Conservation (phyloP, 2,888 invertebrate species). For the Morpho helenor region DNA sequence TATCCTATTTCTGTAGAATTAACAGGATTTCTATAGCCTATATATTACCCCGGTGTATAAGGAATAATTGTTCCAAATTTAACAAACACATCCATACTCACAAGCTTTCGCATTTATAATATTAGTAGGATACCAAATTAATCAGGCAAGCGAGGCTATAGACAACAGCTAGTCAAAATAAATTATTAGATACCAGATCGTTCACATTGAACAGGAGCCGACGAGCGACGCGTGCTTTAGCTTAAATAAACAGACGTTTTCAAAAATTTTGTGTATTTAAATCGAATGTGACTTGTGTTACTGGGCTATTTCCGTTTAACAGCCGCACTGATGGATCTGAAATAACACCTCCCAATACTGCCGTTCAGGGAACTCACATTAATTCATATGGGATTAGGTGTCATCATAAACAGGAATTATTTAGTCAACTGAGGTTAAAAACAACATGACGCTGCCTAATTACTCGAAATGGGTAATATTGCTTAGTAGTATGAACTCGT, state of each 20-base stretch:
- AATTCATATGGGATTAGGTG: conserved; percentile 77
- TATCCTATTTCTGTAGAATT: too few relatives aligned
- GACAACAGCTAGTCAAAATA: conserved; percentile 13
- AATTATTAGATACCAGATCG: conserved; percentile 30
- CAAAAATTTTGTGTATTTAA: conserved; percentile 77
- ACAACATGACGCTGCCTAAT: conserved; percentile 62
- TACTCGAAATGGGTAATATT: conserved; percentile 26
- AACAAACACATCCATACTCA: too few relatives aligned
- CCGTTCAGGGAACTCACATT: conserved; percentile 67
- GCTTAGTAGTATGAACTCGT: too few relatives aligned
- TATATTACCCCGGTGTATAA: too few relatives aligned
- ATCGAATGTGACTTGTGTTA: conserved; percentile 76
- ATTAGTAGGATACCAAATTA: too few relatives aligned
- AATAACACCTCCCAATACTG: conserved; percentile 65
- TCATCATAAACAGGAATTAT: conserved; percentile 79
- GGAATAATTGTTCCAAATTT: too few relatives aligned
- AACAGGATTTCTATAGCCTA: too few relatives aligned
- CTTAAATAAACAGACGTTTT: conserved; percentile 76
- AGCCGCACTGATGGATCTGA: conserved; percentile 68
- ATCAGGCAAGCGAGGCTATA: too few relatives aligned
- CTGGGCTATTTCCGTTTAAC: conserved; percentile 71
- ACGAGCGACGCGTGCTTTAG: conserved; percentile 58
- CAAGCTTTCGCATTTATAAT: too few relatives aligned
- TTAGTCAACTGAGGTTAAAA: conserved; percentile 75
- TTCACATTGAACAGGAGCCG: conserved; percentile 25